Evolutionary conservation across 2,888 invertebrate genomes (phyloP).

Genomic region (Cataglyphis rosenhaueri): DNA sequence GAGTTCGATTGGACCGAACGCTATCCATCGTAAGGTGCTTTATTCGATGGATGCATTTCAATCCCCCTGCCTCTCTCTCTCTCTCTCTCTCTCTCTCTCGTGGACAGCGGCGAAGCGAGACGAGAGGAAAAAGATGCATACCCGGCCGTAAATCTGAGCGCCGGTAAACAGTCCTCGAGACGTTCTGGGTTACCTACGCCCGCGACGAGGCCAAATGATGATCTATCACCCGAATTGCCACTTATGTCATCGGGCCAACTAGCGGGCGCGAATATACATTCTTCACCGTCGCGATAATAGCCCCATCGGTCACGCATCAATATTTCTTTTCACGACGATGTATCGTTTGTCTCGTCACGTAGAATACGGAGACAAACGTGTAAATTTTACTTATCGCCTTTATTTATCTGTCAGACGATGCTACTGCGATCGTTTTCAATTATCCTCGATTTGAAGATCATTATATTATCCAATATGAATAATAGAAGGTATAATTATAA

Average conservation of each 20-base stretch:
- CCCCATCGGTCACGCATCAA: constrained; percentile 67
- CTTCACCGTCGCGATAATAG: constrained; percentile 64
- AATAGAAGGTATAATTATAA: too few relatives aligned
- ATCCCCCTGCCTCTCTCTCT: background rate
- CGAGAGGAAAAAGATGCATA: constrained; percentile 55
- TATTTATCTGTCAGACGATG: constrained; percentile 49
- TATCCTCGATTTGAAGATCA: constrained; percentile 12
- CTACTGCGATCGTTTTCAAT: constrained; percentile 48
- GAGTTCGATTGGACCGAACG: constrained; percentile 68
- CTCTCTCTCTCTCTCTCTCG: background rate
- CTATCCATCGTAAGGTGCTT: constrained; percentile 39
- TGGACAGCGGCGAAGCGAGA: background rate
- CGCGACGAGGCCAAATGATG: constrained; percentile 57
- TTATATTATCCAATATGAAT: constrained; percentile 10
- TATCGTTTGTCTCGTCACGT: constrained; percentile 59
- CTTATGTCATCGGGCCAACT: constrained; percentile 71
- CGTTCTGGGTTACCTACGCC: constrained; percentile 32
- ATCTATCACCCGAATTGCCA: constrained; percentile 79
- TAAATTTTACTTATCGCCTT: constrained; percentile 64
- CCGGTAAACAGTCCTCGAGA: constrained; percentile 67
- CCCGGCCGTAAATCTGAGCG: constrained; percentile 59
- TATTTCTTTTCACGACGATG: constrained; percentile 63
- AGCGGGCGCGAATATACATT: constrained; percentile 35
- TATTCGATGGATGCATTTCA: constrained; percentile 46
- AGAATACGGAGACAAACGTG: constrained; percentile 4